Evolutionary conservation across 2,888 invertebrate species (phyloP).

Genomic region (Aelia acuminata): DNA sequence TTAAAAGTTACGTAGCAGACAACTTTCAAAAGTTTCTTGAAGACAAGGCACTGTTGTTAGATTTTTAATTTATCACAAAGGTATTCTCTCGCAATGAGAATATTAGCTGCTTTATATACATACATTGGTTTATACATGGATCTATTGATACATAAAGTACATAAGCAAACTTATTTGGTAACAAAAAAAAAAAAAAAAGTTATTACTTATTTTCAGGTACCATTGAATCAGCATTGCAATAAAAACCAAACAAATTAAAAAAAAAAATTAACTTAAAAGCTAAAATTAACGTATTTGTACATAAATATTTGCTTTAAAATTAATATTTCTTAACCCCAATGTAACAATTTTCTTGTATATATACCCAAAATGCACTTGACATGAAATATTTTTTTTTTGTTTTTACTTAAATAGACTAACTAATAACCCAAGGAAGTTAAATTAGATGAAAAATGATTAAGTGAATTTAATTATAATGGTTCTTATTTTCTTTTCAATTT

Average conservation of each 20-base stretch:
- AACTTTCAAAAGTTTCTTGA: neutral
- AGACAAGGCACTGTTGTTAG: constrained; percentile 1
- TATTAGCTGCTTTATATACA: neutral
- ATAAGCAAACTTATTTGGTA: neutral
- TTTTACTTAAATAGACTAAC: neutral
- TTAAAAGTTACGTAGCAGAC: neutral
- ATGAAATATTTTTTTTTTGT: neutral
- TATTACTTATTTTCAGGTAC: neutral
- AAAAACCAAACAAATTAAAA: neutral
- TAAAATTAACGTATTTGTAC: neutral
- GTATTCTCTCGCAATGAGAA: neutral
- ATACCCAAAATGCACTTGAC: neutral
- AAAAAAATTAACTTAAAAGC: neutral
- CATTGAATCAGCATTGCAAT: neutral
- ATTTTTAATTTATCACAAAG: neutral
- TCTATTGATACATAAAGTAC: neutral
- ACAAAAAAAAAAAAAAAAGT: neutral
- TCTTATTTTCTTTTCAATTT: too few relatives aligned
- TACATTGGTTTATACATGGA: neutral
- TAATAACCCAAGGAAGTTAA: too few relatives aligned
- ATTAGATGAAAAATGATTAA: too few relatives aligned
- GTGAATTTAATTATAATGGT: too few relatives aligned
- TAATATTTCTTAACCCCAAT: neutral
- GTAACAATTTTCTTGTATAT: neutral
- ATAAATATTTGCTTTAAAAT: neutral